Evolutionary conservation across 1,140 invertebrate species (phyloP).

Genomic region (Hypothenemus hampei): DNA sequence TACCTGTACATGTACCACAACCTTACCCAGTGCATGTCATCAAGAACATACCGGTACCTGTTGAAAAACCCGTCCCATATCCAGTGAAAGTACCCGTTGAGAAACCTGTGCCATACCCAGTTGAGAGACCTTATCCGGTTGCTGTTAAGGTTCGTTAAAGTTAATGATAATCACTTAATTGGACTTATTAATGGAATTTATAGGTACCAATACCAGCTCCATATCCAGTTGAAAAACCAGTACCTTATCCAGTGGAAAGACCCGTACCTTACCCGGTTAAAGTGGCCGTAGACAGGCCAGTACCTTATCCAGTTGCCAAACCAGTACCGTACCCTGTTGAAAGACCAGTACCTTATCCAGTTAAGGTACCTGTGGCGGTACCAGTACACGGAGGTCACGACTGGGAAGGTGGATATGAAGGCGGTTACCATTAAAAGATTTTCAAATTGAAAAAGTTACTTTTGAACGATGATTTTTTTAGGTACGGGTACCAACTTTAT

Average conservation of each 20-base stretch:
- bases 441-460: no score
- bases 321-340: slow-evolving; percentile 42
- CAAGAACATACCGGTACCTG: slow-evolving; percentile 51
- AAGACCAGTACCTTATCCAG: slow-evolving; percentile 46
- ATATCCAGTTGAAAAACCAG: slow-evolving; percentile 54
- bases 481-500: no score
- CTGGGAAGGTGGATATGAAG: slow-evolving; percentile 55
- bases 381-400: slow-evolving; percentile 56
- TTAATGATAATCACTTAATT: neutral
- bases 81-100: slow-evolving; percentile 47
- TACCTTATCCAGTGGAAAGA: slow-evolving; percentile 31
- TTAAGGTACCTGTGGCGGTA: slow-evolving; percentile 61
- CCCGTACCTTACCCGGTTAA: slow-evolving; percentile 46
- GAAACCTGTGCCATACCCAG: slow-evolving; percentile 27
- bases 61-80: slow-evolving; percentile 54
- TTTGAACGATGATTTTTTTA: no score
- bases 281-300: slow-evolving; percentile 46
- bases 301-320: slow-evolving; percentile 30
- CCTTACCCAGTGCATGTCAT: slow-evolving; percentile 32
- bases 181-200: slow-evolving; percentile 2
- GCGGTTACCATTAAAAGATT: slow-evolving; percentile 50
- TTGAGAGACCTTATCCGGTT: slow-evolving; percentile 40
- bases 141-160: slow-evolving; percentile 47
- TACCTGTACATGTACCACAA: slow-evolving; percentile 60
- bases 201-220: slow-evolving; percentile 36